Conservation (phyloP, 2,797 vertebrate species). For the Coracias cyanogaster region DNA sequence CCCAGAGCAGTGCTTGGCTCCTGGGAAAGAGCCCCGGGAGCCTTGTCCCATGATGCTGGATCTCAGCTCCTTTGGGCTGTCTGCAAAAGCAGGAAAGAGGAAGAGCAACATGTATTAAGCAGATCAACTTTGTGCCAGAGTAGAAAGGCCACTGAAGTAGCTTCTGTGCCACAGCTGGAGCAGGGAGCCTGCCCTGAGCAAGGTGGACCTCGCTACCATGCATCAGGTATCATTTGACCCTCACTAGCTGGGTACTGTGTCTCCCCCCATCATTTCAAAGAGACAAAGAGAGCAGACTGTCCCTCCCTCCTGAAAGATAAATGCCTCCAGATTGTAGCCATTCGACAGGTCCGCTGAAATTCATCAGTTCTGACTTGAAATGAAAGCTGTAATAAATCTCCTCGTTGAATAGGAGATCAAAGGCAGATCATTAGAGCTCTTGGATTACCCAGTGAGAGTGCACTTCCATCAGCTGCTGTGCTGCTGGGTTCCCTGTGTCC, state of each 20-base stretch:
- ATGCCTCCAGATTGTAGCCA: slow-evolving; percentile 51
- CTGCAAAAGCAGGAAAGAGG: not conserved
- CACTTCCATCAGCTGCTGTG: not conserved
- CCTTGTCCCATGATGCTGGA: not conserved
- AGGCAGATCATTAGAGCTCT: slow-evolving; percentile 67
- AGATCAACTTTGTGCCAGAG: not conserved
- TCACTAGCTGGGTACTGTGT: accelerated
- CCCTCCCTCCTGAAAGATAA: slow-evolving; percentile 52
- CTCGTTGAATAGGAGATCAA: slow-evolving; percentile 66
- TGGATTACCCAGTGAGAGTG: slow-evolving; percentile 51
- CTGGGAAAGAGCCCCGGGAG: not conserved
- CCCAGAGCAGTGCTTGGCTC: not conserved
- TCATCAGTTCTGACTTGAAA: slow-evolving; percentile 62
- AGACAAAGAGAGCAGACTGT: slow-evolving; percentile 30
- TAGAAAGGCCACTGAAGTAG: not conserved
- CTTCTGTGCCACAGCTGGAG: not conserved
- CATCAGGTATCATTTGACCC: not conserved
- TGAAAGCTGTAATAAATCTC: slow-evolving; percentile 64
- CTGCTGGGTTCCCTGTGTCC: not conserved
- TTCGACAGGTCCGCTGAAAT: slow-evolving; percentile 55
- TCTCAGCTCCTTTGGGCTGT: not conserved
- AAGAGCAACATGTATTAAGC: not conserved
- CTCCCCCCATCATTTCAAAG: not conserved
- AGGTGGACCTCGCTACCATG: not conserved
- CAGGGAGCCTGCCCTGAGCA: not conserved